These are phyloP conservation scores for Gnathonemus echidnorhynchus DNA, from an alignment of 2,113 vertebrate genomes.

Conservation along the genomic window DNA sequence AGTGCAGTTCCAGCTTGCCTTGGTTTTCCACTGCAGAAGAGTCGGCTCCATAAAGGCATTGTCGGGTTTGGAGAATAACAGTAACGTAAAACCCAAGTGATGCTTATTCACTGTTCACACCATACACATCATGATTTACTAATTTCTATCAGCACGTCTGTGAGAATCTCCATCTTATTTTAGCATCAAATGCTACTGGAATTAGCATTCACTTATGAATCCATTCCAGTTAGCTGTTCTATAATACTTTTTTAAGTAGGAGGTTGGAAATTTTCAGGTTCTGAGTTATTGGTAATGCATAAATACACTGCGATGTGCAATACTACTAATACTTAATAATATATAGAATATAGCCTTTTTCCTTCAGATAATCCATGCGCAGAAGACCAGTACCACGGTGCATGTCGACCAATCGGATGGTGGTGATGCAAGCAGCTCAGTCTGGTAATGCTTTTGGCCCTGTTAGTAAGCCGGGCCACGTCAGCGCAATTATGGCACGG, in stretches of 20 bases:
- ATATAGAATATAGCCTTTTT: neutral
- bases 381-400: neutral
- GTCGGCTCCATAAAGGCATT: neutral
- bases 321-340: neutral
- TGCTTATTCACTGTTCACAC: neutral
- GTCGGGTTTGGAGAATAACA: neutral
- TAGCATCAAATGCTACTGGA: neutral
- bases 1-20: neutral
- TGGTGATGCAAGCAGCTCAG: neutral
- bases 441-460: neutral
- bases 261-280: neutral
- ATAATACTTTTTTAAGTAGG: neutral
- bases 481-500: neutral
- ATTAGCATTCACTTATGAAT: neutral
- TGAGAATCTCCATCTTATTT: neutral
- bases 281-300: neutral
- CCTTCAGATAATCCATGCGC: neutral
- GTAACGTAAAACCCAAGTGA: neutral
- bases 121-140: neutral
- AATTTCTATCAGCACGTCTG: neutral
- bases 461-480: neutral
- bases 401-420: neutral
- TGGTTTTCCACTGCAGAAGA: neutral
- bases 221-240: neutral
- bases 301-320: neutral